Conservation (phyloP, 2,113 vertebrate genomes). For the Typhlomys cinereus region DNA sequence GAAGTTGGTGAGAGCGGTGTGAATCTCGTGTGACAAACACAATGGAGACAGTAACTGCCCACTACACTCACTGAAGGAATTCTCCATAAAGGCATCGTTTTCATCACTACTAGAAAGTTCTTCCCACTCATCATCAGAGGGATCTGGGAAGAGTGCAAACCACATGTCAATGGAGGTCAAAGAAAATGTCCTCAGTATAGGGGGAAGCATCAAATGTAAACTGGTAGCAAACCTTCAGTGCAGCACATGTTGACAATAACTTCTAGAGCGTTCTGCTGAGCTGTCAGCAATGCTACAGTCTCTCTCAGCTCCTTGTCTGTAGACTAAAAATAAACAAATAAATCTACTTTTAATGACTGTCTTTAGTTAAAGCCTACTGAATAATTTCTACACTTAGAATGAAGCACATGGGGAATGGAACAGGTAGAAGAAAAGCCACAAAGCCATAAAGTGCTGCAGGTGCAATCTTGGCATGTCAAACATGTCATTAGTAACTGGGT, state of each 20-base stretch:
- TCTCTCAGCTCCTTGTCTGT: slow-evolving; percentile 92
- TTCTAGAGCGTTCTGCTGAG: slow-evolving; percentile 97
- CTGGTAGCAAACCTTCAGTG: slow-evolving; percentile 90
- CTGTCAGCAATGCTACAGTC: slow-evolving; percentile 91
- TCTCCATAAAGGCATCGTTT: slow-evolving; percentile 91
- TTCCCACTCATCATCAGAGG: slow-evolving; percentile 97
- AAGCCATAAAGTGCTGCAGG: background rate
- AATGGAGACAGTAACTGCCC: slow-evolving; percentile 91
- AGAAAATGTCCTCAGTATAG: background rate
- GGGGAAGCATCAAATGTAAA: background rate
- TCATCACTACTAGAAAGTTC: slow-evolving; percentile 97
- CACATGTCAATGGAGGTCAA: background rate
- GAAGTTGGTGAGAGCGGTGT: slow-evolving; percentile 90
- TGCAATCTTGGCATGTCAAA: accelerated
- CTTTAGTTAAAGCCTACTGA: background rate
- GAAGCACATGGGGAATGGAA: background rate
- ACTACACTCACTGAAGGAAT: slow-evolving; percentile 82
- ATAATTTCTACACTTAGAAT: background rate
- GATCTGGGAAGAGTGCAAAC: slow-evolving; percentile 82
- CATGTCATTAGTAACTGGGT: no score
- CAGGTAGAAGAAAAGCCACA: background rate
- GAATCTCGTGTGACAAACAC: slow-evolving; percentile 96
- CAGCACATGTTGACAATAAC: slow-evolving; percentile 99
- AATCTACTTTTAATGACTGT: background rate
- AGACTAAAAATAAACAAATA: slow-evolving; percentile 80